Percentiles rank a stretch among this genome's conserved stretches.
These are phyloP conservation scores for Apostichopus leukothele DNA, from an alignment of 53 echinoderm and acorn worm species.

Conservation along the genomic window DNA sequence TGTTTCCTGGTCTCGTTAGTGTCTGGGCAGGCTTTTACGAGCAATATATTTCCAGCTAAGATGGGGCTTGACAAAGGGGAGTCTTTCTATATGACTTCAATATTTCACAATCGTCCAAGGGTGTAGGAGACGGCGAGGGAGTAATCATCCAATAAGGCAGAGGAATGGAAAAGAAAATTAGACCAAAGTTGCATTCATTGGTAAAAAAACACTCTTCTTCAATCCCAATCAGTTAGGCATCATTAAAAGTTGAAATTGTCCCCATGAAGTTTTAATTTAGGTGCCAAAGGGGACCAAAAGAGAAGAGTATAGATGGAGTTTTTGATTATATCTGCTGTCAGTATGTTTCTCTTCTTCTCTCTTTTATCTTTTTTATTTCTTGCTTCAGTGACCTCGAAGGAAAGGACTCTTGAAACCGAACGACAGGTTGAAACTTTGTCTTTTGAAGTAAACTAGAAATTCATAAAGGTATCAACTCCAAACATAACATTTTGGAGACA, in stretches of 20 bases:
- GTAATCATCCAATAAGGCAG: slow-evolving; percentile 21
- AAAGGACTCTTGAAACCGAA: too few relatives aligned
- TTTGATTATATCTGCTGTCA: slow-evolving; percentile 5
- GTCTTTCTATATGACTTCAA: neutral
- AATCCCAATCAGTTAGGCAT: slow-evolving; percentile 3
- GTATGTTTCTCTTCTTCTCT: neutral
- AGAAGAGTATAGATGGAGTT: neutral
- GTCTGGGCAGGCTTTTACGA: slow-evolving; percentile 30
- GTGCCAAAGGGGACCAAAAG: neutral
- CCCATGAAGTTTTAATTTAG: slow-evolving; percentile 18
- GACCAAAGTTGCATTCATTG: slow-evolving; percentile 34
- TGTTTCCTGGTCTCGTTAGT: slow-evolving; percentile 17
- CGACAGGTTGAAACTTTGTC: too few relatives aligned
- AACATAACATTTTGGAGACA: too few relatives aligned
- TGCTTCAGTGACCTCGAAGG: too few relatives aligned
- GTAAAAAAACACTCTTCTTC: neutral
- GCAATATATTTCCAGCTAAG: slow-evolving; percentile 27
- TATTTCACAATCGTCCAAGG: neutral
- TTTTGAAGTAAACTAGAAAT: too few relatives aligned
- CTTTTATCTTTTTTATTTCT: too few relatives aligned
- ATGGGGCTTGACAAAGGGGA: slow-evolving; percentile 13
- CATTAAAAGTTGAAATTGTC: slow-evolving; percentile 8
- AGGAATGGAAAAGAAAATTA: slow-evolving; percentile 8
- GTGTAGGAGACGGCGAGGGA: neutral
- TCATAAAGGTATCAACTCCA: too few relatives aligned